Evolutionary conservation across 2,797 vertebrate genomes (phyloP).

Genomic region (Heteromormyrus szaboi): DNA sequence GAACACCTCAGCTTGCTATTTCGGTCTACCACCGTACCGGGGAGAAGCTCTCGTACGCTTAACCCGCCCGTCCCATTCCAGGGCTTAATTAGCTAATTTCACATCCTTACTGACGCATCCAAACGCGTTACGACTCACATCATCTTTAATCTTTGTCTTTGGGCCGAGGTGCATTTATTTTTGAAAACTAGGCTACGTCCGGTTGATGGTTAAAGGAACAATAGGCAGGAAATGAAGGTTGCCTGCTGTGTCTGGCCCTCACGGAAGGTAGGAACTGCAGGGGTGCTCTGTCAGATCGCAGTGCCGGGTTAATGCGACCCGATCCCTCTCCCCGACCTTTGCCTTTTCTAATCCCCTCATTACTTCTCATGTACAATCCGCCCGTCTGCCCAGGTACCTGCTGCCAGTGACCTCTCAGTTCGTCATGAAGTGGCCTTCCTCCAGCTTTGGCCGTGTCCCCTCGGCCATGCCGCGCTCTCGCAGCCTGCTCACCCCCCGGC

Average conservation of each 20-base stretch:
- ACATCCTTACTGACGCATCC: slow-evolving; percentile 38
- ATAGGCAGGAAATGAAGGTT: slow-evolving; percentile 21
- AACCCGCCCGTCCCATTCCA: slow-evolving; percentile 45
- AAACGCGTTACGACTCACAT: slow-evolving; percentile 31
- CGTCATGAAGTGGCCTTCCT: slow-evolving; percentile 82
- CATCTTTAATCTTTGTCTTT: slow-evolving; percentile 63
- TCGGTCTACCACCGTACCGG: slow-evolving; percentile 26
- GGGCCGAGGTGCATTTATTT: slow-evolving; percentile 54
- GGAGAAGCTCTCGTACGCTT: slow-evolving; percentile 28
- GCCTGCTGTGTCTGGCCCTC: neutral
- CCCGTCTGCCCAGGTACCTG: slow-evolving; percentile 80
- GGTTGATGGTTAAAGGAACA: slow-evolving; percentile 35
- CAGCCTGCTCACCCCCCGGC: slow-evolving; percentile 79
- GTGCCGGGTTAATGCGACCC: slow-evolving; percentile 42
- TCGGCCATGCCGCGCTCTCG: slow-evolving; percentile 71
- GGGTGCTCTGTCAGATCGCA: slow-evolving; percentile 39
- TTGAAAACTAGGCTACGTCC: neutral
- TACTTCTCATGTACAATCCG: slow-evolving; percentile 49
- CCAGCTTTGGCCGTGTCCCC: slow-evolving; percentile 73
- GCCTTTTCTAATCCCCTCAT: slow-evolving; percentile 62
- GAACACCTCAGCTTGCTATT: slow-evolving; percentile 2
- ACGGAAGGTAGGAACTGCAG: slow-evolving; percentile 37
- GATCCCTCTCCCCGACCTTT: slow-evolving; percentile 62
- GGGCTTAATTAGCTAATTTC: slow-evolving; percentile 61
- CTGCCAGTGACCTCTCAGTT: slow-evolving; percentile 90